These are phyloP conservation scores for Drosophila quadrilineata DNA, from an alignment of 1,140 invertebrate species.

Conservation along the genomic window DNA sequence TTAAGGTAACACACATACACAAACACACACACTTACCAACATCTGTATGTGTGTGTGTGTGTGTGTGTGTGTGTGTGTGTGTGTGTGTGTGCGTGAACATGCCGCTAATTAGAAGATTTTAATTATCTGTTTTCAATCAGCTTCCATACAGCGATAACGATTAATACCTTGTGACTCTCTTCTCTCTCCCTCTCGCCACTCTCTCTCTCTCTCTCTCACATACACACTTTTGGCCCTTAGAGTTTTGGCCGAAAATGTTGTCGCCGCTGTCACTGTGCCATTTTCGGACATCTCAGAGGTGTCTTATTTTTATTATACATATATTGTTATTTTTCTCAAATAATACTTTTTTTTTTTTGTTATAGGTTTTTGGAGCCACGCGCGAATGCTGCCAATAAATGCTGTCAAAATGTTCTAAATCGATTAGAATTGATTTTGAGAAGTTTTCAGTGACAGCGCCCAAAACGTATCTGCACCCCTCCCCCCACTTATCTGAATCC, in stretches of 20 bases:
- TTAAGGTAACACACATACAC: conserved; percentile 68
- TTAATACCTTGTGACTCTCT: conserved; percentile 52
- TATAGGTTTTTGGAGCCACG: conserved; percentile 64
- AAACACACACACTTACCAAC: background rate
- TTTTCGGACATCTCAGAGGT: conserved; percentile 55
- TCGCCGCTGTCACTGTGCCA: background rate
- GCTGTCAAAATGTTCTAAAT: conserved; percentile 77
- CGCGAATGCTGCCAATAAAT: conserved; percentile 75
- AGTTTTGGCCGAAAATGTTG: conserved; percentile 12
- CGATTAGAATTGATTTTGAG: conserved; percentile 79
- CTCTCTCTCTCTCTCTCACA: too few species aligned
- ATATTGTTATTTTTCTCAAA: too few species aligned
- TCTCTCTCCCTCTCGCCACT: too few species aligned
- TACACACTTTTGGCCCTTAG: too few species aligned
- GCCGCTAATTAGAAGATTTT: conserved; percentile 79
- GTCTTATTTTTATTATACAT: too few species aligned
- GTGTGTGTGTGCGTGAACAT: conserved; percentile 70
- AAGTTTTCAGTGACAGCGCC: conserved; percentile 55
- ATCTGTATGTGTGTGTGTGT: conserved; percentile 12
- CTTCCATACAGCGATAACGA: conserved; percentile 74
- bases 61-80: conserved; percentile 38
- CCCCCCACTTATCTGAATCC: background rate
- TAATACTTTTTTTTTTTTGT: too few species aligned
- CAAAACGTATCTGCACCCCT: background rate
- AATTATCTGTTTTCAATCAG: conserved; percentile 79